Evolutionary conservation across 2,797 vertebrate species (phyloP), one percentile per base, ranked within the genome.

Genomic region (Sciurus vulgaris): DNA sequence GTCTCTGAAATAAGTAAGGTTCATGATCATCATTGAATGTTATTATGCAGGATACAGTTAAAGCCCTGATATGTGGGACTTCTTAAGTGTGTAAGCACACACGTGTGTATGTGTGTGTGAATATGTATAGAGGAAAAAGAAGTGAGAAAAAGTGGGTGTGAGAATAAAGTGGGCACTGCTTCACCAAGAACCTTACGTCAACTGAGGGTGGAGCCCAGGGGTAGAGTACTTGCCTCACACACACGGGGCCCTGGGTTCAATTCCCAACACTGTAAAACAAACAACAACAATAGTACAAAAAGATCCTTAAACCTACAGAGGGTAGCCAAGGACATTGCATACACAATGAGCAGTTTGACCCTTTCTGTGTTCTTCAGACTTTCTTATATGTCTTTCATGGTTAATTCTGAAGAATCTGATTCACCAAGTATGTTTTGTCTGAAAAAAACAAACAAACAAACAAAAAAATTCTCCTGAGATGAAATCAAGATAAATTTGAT

Each of bases 401-500:
- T 44, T 24, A 26, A 38, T 67, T 82, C 69, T n/a, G 12, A 87
- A 76, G 44, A 84, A 85, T 76, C 30, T 88, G 41, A 28, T 35
- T 77, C 69, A 67, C 78, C 24, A 89, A 54, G 41, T 18, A 72
- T 76, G 59, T 61, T 90, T 76, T 67, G 47, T 63, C 33, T 81
- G 12, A 65, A 44, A 9, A n/a, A 51, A 54, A 54, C 6, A 38
- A 38, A 38, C n/a, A n/a, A 38, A 38, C 38, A 38, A 38, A 38
- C 38, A 38, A 38, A 56, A 91, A 77, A 73, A 38, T 72, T 44
- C 49, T 67, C 49, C 82, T 30, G 69, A 93, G 61, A 78, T 89
- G 61, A 67, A n/a, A 86, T 92, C n/a, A 88, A 91, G 22, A 82
- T 85, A 81, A 86, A 94, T 61, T 18, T 70, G 73, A 38, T 38